Conservation (phyloP, 1,140 invertebrate species). For the Maniola jurtina region DNA sequence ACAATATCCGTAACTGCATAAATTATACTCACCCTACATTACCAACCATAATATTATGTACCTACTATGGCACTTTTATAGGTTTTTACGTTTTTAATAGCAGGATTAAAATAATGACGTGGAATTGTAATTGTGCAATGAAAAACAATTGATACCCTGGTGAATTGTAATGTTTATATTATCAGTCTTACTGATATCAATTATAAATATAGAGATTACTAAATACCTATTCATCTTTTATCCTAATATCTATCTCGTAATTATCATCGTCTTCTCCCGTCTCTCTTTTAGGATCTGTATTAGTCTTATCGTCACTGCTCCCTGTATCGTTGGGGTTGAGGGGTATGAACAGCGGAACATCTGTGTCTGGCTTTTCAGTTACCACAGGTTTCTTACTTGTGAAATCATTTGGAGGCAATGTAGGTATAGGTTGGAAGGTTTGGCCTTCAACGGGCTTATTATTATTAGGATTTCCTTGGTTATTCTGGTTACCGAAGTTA, state of each 20-base stretch:
- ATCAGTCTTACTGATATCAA: not conserved
- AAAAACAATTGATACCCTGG: too few relatives aligned
- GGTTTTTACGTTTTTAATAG: too few relatives aligned
- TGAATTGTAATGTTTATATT: not conserved
- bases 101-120: not conserved
- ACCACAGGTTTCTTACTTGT: conserved; percentile 5
- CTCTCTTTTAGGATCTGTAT: conserved; percentile 53
- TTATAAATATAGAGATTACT: not conserved
- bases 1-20: too few relatives aligned
- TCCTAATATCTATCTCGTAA: conserved; percentile 50
- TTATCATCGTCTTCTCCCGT: conserved; percentile 42
- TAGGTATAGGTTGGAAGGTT: conserved; percentile 15
- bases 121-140: too few relatives aligned
- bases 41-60: too few relatives aligned
- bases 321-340: conserved; percentile 29
- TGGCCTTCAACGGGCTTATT: conserved; percentile 14
- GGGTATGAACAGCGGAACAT: conserved; percentile 36
- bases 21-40: too few relatives aligned
- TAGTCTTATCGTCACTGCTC: conserved; percentile 29
- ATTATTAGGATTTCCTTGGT: conserved; percentile 19
- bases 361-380: conserved; percentile 31
- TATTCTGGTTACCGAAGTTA: conserved; percentile 15
- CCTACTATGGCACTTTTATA: too few relatives aligned
- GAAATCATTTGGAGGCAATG: not conserved
- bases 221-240: conserved; percentile 30